Evolutionary conservation across 2,888 invertebrate species (phyloP).

Genomic region (Lepidonotus clava): DNA sequence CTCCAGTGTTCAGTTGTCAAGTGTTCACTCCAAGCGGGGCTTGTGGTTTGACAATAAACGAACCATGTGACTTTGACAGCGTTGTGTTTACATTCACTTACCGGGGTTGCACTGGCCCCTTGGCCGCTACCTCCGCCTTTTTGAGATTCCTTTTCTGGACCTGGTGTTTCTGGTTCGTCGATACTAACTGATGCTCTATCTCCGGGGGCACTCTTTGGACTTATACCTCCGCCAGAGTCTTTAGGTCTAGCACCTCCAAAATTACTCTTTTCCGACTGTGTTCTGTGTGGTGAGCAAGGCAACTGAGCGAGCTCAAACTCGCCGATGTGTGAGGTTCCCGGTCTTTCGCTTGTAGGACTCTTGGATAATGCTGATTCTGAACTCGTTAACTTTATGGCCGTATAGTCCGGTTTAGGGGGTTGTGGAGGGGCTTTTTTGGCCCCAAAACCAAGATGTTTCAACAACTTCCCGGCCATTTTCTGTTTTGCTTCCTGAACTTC

Average conservation of each 20-base stretch:
- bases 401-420: conserved; percentile 61
- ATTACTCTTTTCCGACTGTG: conserved; percentile 24
- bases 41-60: conserved; percentile 19
- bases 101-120: conserved; percentile 54
- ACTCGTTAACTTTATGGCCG: conserved; percentile 62
- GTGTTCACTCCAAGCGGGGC: no score
- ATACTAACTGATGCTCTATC: conserved; percentile 50
- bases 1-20: no score
- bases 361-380: conserved; percentile 62
- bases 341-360: conserved; percentile 61
- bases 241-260: conserved; percentile 56
- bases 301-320: conserved; percentile 56
- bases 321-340: conserved; percentile 58
- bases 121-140: conserved; percentile 32
- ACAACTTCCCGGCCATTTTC: conserved; percentile 61
- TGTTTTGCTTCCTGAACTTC: conserved; percentile 56
- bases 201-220: conserved; percentile 47
- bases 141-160: not conserved
- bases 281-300: conserved; percentile 56
- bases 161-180: conserved; percentile 48
- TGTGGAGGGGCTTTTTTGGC: conserved; percentile 60
- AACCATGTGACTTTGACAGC: conserved; percentile 45
- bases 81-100: conserved; percentile 48
- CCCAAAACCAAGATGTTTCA: conserved; percentile 61
- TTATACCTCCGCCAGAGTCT: conserved; percentile 51